Conservation (phyloP, 2,797 vertebrate genomes). For the Lateolabrax maculatus region DNA sequence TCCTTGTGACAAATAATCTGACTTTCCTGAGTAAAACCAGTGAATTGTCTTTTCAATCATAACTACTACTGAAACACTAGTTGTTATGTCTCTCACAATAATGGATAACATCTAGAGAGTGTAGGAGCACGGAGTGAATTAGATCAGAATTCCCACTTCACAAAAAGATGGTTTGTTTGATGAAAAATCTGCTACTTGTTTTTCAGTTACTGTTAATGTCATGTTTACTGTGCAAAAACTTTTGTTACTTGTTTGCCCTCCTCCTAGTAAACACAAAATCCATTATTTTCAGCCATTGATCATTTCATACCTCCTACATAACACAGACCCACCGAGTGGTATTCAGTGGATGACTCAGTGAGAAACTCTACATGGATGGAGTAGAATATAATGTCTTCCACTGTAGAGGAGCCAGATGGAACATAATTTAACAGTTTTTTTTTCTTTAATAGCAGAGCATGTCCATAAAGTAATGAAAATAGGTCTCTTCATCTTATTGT, state of each 20-base stretch:
- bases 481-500: slow-evolving; percentile 11
- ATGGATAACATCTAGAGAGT: neutral
- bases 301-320: slow-evolving; percentile 69
- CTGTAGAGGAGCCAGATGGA: slow-evolving; percentile 62
- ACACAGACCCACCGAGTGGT: slow-evolving; percentile 49
- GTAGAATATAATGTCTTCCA: slow-evolving; percentile 54
- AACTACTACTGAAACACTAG: neutral
- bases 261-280: slow-evolving; percentile 31
- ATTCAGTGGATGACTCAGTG: slow-evolving; percentile 63
- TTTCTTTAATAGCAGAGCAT: slow-evolving; percentile 27
- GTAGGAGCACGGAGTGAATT: neutral
- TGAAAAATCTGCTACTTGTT: neutral
- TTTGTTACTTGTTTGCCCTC: slow-evolving; percentile 10
- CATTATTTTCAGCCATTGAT: slow-evolving; percentile 63
- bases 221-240: neutral
- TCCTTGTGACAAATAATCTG: neutral
- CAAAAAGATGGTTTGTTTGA: neutral
- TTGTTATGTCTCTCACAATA: neutral
- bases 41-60: neutral
- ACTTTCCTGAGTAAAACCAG: neutral
- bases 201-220: slow-evolving; percentile 5
- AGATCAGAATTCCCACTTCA: neutral
- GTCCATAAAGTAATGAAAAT: slow-evolving; percentile 34
- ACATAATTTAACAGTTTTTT: slow-evolving; percentile 26
- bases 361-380: slow-evolving; percentile 60